Evolutionary conservation across 1,140 invertebrate genomes (phyloP).

Genomic region (Lycorma delicatula): DNA sequence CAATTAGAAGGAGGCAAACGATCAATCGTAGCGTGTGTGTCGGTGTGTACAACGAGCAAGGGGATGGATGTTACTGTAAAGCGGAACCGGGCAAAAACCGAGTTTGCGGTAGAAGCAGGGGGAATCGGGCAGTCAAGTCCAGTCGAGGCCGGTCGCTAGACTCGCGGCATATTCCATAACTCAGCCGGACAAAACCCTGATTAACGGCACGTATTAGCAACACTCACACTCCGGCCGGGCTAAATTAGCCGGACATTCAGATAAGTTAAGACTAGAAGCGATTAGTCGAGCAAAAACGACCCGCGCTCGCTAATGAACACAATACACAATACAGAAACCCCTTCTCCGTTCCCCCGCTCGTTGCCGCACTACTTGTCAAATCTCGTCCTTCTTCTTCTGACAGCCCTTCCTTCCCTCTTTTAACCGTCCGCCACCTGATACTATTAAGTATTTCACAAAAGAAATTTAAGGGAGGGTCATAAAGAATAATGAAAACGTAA

Average conservation of each 20-base stretch:
- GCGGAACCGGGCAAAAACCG: not conserved
- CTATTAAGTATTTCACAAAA: too few species aligned
- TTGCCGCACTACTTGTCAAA: too few species aligned
- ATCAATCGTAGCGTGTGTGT: not conserved
- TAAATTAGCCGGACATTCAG: slow-evolving; percentile 5
- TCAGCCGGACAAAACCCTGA: slow-evolving; percentile 3
- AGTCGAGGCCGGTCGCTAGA: not conserved
- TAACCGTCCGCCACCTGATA: too few species aligned
- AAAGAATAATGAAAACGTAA: too few species aligned
- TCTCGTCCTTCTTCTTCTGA: too few species aligned
- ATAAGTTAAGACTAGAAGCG: slow-evolving; percentile 3
- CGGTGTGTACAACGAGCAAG: not conserved
- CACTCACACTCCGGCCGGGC: not conserved
- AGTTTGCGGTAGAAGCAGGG: not conserved
- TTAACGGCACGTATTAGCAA: not conserved
- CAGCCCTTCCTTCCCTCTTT: too few species aligned
- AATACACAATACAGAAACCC: too few species aligned
- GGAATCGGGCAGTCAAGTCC: not conserved
- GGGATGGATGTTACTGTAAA: not conserved
- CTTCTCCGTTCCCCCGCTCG: too few species aligned
- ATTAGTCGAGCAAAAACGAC: not conserved
- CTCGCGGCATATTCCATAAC: slow-evolving; percentile 1
- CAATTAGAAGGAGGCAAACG: not conserved
- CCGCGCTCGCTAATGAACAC: not conserved
- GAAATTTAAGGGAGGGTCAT: too few species aligned